A percentile compares a stretch with the other conserved stretches of the same genome.
Evolutionary conservation across 1,140 invertebrate species (phyloP).

Genomic region (Zaprionus gabonicus): DNA sequence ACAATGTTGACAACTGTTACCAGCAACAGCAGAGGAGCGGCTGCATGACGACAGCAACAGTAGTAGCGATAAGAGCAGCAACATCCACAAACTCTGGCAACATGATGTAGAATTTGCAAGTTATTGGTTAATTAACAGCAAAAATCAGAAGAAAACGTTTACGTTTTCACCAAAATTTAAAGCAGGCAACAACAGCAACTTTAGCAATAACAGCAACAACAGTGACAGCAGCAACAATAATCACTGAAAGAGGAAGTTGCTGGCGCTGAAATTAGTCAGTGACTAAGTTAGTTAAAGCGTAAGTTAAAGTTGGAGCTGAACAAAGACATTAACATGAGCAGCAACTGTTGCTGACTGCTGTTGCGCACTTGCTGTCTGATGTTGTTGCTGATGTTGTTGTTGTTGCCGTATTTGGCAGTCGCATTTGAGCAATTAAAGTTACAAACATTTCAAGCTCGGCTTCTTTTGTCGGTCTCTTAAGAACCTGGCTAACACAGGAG

Average conservation of each 20-base stretch:
- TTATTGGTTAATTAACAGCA: conserved; percentile 25
- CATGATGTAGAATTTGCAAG: conserved; percentile 14
- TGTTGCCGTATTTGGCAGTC: conserved; percentile 51
- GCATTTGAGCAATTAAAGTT: conserved; percentile 79
- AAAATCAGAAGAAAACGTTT: conserved; percentile 18
- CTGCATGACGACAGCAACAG: conserved; percentile 8
- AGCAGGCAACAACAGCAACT: background rate
- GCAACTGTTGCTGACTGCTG: conserved; percentile 30
- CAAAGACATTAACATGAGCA: conserved; percentile 35
- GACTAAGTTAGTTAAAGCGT: conserved; percentile 9
- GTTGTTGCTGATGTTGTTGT: background rate
- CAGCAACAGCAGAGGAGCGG: conserved; percentile 1
- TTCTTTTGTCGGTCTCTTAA: conserved; percentile 74
- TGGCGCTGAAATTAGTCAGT: conserved; percentile 4
- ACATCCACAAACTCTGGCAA: background rate
- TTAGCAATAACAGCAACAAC: background rate
- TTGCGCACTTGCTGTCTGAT: conserved; percentile 46
- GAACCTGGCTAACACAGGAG: conserved; percentile 33
- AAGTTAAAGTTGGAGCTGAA: conserved; percentile 13
- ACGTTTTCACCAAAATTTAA: conserved; percentile 4
- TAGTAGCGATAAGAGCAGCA: conserved; percentile 4
- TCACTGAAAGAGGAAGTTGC: conserved; percentile 25
- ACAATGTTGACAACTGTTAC: conserved; percentile 39
- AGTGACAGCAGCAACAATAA: background rate
- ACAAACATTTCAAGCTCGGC: conserved; percentile 74